These are phyloP conservation scores for Xerus inauris DNA, from an alignment of 2,113 vertebrate species.

Conservation along the genomic window DNA sequence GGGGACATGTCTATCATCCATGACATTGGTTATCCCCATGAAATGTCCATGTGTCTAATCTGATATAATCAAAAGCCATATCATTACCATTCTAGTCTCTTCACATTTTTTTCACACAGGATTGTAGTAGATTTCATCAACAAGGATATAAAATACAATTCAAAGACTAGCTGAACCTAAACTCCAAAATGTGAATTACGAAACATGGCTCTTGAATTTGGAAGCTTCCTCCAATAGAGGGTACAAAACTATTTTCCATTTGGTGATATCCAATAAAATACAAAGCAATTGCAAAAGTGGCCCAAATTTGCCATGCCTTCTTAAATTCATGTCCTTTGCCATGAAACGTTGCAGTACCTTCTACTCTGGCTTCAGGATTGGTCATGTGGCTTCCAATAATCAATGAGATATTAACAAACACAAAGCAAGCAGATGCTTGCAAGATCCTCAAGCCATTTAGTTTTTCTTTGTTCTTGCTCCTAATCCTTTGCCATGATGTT, in stretches of 20 bases:
- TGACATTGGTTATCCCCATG: not conserved
- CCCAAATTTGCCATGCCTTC: not conserved
- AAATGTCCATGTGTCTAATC: not conserved
- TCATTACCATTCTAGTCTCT: not conserved
- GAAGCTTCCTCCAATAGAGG: not conserved
- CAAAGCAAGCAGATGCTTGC: not conserved
- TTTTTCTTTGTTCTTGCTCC: not conserved
- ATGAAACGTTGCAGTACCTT: not conserved
- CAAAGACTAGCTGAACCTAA: not conserved
- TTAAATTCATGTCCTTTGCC: not conserved
- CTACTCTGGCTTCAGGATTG: not conserved
- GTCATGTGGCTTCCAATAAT: not conserved
- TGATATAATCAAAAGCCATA: not conserved
- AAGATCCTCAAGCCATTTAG: not conserved
- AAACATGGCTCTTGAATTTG: not conserved
- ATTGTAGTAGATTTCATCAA: not conserved
- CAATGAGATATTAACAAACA: not conserved
- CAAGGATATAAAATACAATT: not conserved
- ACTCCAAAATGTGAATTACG: conserved; percentile 6
- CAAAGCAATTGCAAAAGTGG: not conserved
- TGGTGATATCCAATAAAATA: not conserved
- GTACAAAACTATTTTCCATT: not conserved
- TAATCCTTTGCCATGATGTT: not conserved
- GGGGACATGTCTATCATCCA: not conserved
- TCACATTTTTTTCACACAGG: not conserved